Evolutionary conservation across 2,797 vertebrate species (phyloP).

Genomic region (Paguma larvata): DNA sequence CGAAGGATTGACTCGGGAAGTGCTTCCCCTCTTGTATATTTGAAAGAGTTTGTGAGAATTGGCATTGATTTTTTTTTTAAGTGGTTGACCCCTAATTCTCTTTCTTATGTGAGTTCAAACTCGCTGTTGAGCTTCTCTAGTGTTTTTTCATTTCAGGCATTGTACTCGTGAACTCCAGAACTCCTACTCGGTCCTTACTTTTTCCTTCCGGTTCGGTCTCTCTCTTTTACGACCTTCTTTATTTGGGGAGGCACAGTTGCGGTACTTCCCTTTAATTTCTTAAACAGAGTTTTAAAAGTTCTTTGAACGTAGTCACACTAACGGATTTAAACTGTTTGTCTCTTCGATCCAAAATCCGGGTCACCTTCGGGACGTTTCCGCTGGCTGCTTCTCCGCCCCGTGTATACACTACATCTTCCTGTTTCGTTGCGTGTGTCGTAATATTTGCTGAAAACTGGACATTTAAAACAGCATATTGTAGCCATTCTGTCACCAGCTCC

Average conservation of each 20-base stretch:
- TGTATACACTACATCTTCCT: not conserved
- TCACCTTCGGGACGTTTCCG: not conserved
- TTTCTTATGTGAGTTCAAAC: not conserved
- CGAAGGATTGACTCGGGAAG: not conserved
- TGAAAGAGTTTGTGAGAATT: not conserved
- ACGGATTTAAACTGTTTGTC: constrained; percentile 8
- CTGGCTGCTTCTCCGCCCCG: not conserved
- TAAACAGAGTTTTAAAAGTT: not conserved
- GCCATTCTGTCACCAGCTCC: not conserved
- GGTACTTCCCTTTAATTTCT: not conserved
- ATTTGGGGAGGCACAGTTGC: not conserved
- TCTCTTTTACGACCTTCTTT: not conserved
- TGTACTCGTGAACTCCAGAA: not conserved
- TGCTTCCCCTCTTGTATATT: not conserved
- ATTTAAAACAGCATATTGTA: not conserved
- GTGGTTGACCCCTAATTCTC: not conserved
- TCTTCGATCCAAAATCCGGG: not conserved
- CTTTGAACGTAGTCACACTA: not conserved
- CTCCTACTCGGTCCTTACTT: not conserved
- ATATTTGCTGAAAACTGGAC: constrained; percentile 24
- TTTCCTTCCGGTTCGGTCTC: not conserved
- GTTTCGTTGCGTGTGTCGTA: not conserved
- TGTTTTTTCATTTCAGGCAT: not conserved
- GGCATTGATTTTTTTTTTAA: not conserved
- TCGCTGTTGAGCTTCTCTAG: not conserved